A percentile compares a stretch with the other conserved stretches of the same genome.
These are phyloP conservation scores for Hozukius guyotensis DNA, from an alignment of 2,797 vertebrate species.

Conservation along the genomic window DNA sequence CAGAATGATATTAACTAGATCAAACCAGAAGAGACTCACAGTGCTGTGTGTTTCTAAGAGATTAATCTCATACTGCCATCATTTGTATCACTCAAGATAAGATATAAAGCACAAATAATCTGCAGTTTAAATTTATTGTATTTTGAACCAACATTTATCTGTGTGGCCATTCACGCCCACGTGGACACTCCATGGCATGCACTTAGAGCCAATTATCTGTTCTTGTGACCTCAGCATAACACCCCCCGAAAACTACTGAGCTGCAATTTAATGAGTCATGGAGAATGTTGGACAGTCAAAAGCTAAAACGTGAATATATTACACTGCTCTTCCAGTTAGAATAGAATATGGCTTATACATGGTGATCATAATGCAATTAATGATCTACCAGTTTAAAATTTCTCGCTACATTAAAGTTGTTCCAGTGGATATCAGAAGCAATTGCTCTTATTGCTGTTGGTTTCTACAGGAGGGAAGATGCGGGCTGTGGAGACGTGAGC, in stretches of 20 bases:
- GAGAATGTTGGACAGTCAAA: neutral
- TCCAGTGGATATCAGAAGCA: neutral
- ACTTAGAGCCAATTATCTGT: conserved; percentile 2
- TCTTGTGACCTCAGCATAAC: conserved; percentile 2
- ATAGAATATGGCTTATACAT: neutral
- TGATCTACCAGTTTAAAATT: neutral
- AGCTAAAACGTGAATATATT: neutral
- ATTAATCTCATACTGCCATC: neutral
- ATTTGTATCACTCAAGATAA: no score
- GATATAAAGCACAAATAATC: neutral
- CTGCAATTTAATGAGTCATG: neutral
- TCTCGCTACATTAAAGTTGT: neutral
- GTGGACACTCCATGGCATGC: neutral
- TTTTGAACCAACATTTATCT: neutral
- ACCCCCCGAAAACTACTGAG: neutral
- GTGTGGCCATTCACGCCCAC: neutral
- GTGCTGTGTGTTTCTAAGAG: neutral
- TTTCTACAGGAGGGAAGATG: conserved; percentile 7
- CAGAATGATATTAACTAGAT: neutral
- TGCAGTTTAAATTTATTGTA: neutral
- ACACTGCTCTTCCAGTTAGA: neutral
- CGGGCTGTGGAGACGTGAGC: neutral
- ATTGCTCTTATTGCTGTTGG: neutral
- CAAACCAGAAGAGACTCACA: neutral
- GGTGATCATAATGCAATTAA: neutral